Base-by-base conservation (phyloP, 2,113 vertebrate genomes). In the Indicator maculatus region DNA sequence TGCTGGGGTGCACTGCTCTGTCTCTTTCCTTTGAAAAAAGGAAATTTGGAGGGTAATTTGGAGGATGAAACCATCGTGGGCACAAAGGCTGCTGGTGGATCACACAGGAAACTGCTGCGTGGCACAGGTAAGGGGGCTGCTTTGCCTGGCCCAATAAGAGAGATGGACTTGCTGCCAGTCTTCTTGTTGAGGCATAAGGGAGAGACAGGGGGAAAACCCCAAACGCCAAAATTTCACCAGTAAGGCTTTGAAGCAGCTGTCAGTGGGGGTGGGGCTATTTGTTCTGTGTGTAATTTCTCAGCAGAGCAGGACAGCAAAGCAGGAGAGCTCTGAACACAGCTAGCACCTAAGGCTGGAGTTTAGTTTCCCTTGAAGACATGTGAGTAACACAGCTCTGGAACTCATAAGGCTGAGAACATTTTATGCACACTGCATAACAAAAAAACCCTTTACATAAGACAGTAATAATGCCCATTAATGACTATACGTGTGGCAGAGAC, bases 381-480 rank as follows among this genome's bases (percentile, higher is more conserved):
- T 92, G 94, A 95, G 93, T 96, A 97, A 96, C 91, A 96, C 94
- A 97, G 92, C 84, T 96, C 97, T 95, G 97, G 97, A 98, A 97
- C 98, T 98, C 96, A 98, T 97, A 98, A 97, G 93, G 97, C 96
- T 88, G 89, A 96, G 96, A 96, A 96, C 92, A 91, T 97, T 97
- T 97, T 97, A 96, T 98, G 97, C 96, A 97, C 97, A 98, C 98
- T 97, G 98, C 96, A 97, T 97, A 98, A 98, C 97, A 98, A 97
- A 94, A 95, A 80, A 96, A 98, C 97, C 97, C 97, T 98, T 97
- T 97, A 98, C 96, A 98, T 97, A 98, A 96, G 98, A 98, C 97
- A 98, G 97, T 97, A 98, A 98, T 98, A 99, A 99, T 99, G 99
- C 99, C 99, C 98, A 96, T 98, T 98, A 98, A 97, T 97, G 98